A percentile compares a stretch with the other conserved stretches of the same genome.
Conservation (phyloP, 2,797 vertebrate species). For the Microchirus variegatus region DNA sequence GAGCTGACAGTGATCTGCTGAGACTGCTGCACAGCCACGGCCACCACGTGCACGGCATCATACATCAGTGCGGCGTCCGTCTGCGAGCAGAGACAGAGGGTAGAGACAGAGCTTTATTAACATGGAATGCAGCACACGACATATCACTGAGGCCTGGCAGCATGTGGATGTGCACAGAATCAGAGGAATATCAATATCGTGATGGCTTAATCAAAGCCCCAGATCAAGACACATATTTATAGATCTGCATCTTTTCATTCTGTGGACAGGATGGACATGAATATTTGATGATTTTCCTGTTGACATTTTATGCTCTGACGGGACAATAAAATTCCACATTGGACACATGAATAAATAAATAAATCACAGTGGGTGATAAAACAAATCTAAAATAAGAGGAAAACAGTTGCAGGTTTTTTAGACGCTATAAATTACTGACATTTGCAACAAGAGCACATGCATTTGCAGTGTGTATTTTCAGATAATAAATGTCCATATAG, state of each 20-base stretch:
- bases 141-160: constrained; percentile 6
- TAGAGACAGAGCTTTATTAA: constrained; percentile 25
- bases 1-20: constrained; percentile 98
- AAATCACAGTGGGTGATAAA: neutral
- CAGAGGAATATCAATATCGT: constrained; percentile 26
- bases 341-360: neutral
- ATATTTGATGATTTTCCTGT: constrained; percentile 22
- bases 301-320: neutral
- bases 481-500: no score
- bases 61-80: constrained; percentile 98
- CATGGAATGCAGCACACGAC: constrained; percentile 21
- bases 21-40: constrained; percentile 97
- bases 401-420: neutral
- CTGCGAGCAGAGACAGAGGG: constrained; percentile 74
- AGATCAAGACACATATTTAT: neutral
- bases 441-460: no score
- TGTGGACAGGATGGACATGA: constrained; percentile 8
- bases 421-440: no score
- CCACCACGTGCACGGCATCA: constrained; percentile 96
- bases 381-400: neutral
- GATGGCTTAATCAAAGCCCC: constrained; percentile 19
- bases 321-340: neutral
- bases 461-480: no score
- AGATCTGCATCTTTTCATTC: constrained; percentile 7
- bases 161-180: constrained; percentile 14